Evolutionary conservation across 2,113 vertebrate species (phyloP).

Genomic region (Aix galericulata): DNA sequence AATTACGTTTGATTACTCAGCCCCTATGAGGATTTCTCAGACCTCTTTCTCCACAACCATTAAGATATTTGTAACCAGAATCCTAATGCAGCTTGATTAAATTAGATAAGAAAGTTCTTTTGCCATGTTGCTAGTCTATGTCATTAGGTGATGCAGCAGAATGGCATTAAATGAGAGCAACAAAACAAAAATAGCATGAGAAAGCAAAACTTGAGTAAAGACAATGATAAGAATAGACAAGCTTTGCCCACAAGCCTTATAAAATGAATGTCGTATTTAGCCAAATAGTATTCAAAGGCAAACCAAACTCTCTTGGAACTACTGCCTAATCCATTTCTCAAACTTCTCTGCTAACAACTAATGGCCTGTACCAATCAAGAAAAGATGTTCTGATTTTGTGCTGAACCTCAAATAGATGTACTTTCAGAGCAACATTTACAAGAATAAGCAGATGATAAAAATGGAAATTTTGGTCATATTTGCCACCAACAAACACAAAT

Average conservation of each 20-base stretch:
- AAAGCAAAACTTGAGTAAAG: not conserved
- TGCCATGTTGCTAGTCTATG: not conserved
- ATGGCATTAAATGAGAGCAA: not conserved
- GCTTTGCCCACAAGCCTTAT: not conserved
- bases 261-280: not conserved
- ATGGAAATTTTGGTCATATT: not conserved
- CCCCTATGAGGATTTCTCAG: not conserved
- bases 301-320: not conserved
- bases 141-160: not conserved
- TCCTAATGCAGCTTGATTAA: not conserved
- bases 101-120: constrained; percentile 7
- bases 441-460: not conserved
- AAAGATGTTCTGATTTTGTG: not conserved
- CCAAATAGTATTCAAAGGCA: not conserved
- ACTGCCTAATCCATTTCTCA: not conserved
- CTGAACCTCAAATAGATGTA: not conserved
- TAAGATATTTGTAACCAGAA: not conserved
- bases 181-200: constrained; percentile 18
- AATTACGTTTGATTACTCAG: not conserved
- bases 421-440: not conserved
- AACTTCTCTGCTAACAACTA: not conserved
- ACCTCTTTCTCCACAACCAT: not conserved
- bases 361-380: not conserved
- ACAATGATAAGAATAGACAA: not conserved
- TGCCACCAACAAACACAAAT: not conserved